Evolutionary conservation across 2,888 invertebrate species (phyloP).

Genomic region (Petrolisthes cinctipes): DNA sequence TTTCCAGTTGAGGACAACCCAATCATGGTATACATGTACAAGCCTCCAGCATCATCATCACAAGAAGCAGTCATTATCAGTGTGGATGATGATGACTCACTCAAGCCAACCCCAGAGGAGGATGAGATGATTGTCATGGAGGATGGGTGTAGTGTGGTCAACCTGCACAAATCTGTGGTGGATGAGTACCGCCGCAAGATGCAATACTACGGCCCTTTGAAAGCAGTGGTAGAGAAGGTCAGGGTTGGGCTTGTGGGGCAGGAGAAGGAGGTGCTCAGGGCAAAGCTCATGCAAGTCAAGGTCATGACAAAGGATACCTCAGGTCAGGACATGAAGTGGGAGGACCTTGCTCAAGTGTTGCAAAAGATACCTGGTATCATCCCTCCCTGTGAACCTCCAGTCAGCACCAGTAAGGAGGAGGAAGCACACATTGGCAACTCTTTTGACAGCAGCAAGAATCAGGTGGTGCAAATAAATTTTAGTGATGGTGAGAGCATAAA

Average conservation of each 20-base stretch:
- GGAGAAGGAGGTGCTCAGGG: conserved; percentile 50
- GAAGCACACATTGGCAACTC: conserved; percentile 1
- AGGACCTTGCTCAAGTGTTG: conserved; percentile 37
- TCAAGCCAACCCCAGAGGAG: conserved; percentile 14
- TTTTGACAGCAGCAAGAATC: not conserved
- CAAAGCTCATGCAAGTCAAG: conserved; percentile 55
- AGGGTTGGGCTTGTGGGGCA: conserved; percentile 47
- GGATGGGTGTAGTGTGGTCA: conserved; percentile 37
- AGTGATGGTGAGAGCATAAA: conserved; percentile 38
- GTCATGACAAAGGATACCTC: conserved; percentile 46
- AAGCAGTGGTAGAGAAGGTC: conserved; percentile 34
- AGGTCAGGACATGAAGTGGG: conserved; percentile 44
- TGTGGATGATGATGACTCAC: conserved; percentile 13
- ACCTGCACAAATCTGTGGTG: conserved; percentile 51
- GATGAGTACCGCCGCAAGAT: conserved; percentile 53
- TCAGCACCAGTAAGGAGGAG: not conserved
- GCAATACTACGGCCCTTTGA: conserved; percentile 52
- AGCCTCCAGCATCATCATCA: conserved; percentile 22
- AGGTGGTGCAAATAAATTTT: conserved; percentile 33
- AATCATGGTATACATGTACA: conserved; percentile 24
- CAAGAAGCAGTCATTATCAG: conserved; percentile 6
- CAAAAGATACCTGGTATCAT: conserved; percentile 48
- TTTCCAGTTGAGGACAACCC: not conserved
- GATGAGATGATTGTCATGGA: conserved; percentile 22
- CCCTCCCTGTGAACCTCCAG: conserved; percentile 47